Base-by-base conservation (phyloP, 2,113 vertebrate genomes). In the Hypanus sabinus region DNA sequence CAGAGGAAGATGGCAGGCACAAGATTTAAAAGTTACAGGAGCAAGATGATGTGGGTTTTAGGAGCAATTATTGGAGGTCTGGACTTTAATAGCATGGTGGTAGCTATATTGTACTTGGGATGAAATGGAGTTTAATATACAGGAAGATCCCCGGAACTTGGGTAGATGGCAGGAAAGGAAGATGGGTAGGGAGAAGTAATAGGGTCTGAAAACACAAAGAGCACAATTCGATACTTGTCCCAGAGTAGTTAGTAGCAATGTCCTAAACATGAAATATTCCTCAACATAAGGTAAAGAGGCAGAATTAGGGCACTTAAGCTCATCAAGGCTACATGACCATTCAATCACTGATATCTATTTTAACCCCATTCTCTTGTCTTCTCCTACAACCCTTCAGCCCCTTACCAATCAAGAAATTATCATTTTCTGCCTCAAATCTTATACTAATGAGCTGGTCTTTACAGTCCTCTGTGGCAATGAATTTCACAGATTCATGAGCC, bases 1-100 rank as follows among this genome's bases (percentile, higher is more conserved):
- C 55, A 87, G 83, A 60, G 83, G 27, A 87, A 65, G 60, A 90
- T 68, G 85, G 30, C 62, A 90, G 60, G 85, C 76, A 79, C 33
- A 16, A 36, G 76, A n/a, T 79, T 79, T 79, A 60, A 85, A 90
- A 90, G 22, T 33, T 33, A 65, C 3, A 60, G 14, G 12, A 9
- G 60, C 0, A 30, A 65, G 57, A 14, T 88, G 20, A 9, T 90
- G 12, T 36, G 60, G 5, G 60, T 8, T 68, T 65, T 68, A 18
- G 62, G 16, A 65, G 57, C n/a, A n/a, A 2, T 62, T 33, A 90
- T 65, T n/a, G 57, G 30, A 90, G n/a, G 16, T n/a, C 60, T 90
- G 60, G 30, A 65, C 85, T 90, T 90, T 90, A 90, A 68, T 65
- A 65, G n/a, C n/a, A 68, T 33, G 60, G 60, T 62, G 60, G 60